Percentiles rank a stretch among this genome's conserved stretches.
Conservation (phyloP, 1,140 invertebrate genomes). For the Drosophila neocordata region DNA sequence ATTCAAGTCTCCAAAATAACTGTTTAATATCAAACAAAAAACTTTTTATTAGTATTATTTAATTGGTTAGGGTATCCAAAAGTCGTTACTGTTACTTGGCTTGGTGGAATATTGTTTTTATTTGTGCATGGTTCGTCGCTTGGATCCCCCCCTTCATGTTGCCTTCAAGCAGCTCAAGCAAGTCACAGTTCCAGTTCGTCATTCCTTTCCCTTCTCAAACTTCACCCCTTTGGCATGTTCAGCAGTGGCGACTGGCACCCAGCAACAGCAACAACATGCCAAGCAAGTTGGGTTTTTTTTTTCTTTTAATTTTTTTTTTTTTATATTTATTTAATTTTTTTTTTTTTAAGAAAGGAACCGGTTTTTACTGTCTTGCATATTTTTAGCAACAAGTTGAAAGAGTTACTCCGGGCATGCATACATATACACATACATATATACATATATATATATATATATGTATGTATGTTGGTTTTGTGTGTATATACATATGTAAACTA, state of each 20-base stretch:
- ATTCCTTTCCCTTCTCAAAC: not conserved
- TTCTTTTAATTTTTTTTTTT: not conserved
- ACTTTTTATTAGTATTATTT: no score
- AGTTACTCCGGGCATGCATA: constrained; percentile 27
- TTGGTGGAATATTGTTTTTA: constrained; percentile 45
- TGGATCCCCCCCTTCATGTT: constrained; percentile 9
- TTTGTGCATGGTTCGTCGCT: constrained; percentile 58
- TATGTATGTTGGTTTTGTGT: not conserved
- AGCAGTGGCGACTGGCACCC: constrained; percentile 62
- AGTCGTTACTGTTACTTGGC: not conserved
- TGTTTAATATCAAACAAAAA: no score
- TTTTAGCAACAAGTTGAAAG: constrained; percentile 51
- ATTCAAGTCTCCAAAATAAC: no score
- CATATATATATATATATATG: no score
- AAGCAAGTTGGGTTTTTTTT: constrained; percentile 26
- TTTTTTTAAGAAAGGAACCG: constrained; percentile 29
- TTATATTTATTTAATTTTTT: not conserved
- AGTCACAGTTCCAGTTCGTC: constrained; percentile 60
- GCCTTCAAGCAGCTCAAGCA: constrained; percentile 64
- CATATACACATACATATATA: no score
- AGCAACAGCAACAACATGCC: constrained; percentile 73
- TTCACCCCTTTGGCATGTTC: constrained; percentile 12
- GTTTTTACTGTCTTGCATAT: constrained; percentile 61
- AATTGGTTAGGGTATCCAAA: not conserved
- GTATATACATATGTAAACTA: constrained; percentile 7